These are phyloP conservation scores for Mythimna lalbum DNA, from an alignment of 2,888 invertebrate species.

Conservation along the genomic window DNA sequence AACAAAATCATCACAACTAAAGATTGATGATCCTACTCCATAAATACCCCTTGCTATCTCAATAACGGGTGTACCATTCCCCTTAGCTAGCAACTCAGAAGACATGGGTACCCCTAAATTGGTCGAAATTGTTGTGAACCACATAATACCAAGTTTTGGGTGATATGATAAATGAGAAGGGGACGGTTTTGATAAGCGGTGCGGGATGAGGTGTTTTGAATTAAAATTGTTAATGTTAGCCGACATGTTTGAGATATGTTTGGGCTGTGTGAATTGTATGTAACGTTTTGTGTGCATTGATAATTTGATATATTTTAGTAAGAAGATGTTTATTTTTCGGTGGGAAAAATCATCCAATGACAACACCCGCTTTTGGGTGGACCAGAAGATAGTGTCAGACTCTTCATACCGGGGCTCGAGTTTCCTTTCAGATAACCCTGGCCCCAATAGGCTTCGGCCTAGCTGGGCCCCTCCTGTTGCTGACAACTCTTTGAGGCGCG, in stretches of 20 bases:
- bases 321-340: too few species aligned
- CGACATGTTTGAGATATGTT: slow-evolving; percentile 62
- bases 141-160: slow-evolving; percentile 69
- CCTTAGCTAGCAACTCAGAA: slow-evolving; percentile 53
- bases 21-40: slow-evolving; percentile 39
- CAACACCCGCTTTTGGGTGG: too few species aligned
- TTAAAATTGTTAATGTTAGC: slow-evolving; percentile 68
- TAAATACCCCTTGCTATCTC: slow-evolving; percentile 37
- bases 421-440: too few species aligned
- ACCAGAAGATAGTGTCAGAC: too few species aligned
- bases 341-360: too few species aligned
- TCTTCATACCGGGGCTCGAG: too few species aligned
- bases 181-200: slow-evolving; percentile 58
- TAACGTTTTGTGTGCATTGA: background rate
- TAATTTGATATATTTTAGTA: too few species aligned
- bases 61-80: slow-evolving; percentile 45
- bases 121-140: slow-evolving; percentile 75
- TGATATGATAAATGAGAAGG: slow-evolving; percentile 69
- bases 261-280: background rate
- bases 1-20: slow-evolving; percentile 23
- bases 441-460: too few species aligned
- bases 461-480: too few species aligned
- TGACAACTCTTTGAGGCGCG: too few species aligned
- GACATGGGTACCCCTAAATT: slow-evolving; percentile 71
- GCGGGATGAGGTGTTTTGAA: slow-evolving; percentile 58